Evolutionary conservation across 2,113 vertebrate species (phyloP).

Genomic region (Zosterops lateralis): DNA sequence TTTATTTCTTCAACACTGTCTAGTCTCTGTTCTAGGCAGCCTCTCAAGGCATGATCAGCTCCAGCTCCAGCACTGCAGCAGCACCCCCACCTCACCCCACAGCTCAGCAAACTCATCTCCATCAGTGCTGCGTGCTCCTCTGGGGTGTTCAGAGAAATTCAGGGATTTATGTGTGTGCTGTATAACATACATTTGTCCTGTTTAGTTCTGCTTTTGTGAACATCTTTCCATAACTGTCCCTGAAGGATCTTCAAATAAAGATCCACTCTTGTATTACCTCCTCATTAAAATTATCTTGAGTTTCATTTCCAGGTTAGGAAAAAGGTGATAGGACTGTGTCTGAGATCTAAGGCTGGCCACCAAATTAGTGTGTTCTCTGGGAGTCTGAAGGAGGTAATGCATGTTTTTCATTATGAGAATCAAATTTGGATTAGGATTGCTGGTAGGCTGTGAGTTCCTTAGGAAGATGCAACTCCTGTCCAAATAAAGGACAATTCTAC

Average conservation of each 20-base stretch:
- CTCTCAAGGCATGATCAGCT: neutral
- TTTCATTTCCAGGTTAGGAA: neutral
- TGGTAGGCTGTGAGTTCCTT: neutral
- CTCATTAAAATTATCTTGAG: neutral
- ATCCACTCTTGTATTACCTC: neutral
- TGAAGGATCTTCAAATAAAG: neutral
- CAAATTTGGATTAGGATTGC: neutral
- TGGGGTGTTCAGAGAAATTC: rapidly evolving
- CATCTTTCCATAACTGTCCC: neutral
- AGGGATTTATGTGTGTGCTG: neutral
- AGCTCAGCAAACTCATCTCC: neutral
- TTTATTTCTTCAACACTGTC: neutral
- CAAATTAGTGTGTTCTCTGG: neutral
- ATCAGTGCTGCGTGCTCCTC: rapidly evolving
- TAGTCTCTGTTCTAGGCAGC: neutral
- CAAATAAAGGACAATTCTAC: neutral
- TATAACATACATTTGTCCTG: neutral
- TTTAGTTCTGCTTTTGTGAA: neutral
- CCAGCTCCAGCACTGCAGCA: neutral
- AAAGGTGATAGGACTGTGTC: neutral
- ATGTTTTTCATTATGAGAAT: neutral
- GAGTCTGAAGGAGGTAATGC: neutral
- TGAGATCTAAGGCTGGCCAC: neutral
- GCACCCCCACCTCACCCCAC: neutral
- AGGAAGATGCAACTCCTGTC: neutral